Evolutionary conservation across 2,113 vertebrate species (phyloP).

Genomic region (Falco punctatus): DNA sequence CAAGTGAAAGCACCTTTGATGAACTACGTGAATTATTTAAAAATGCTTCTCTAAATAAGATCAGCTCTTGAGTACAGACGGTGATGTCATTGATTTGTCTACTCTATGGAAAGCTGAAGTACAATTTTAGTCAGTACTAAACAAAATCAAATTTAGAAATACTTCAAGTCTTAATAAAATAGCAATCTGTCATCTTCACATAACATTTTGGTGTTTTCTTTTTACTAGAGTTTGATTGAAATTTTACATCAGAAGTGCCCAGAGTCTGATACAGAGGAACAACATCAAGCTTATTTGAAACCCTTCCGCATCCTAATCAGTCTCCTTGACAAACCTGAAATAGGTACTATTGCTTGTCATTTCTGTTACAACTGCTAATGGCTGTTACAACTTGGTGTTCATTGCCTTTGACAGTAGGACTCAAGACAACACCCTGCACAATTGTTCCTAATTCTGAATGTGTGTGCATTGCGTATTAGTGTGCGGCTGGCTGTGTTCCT

Average conservation of each 20-base stretch:
- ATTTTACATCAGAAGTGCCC: conserved; percentile 87
- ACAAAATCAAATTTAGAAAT: background rate
- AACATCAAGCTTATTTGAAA: conserved; percentile 83
- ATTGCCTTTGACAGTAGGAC: background rate
- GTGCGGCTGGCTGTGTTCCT: background rate
- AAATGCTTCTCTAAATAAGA: background rate
- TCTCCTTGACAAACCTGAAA: conserved; percentile 95
- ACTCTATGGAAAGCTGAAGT: background rate
- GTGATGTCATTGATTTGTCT: background rate
- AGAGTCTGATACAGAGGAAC: conserved; percentile 78
- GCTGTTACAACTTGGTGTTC: background rate
- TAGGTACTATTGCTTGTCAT: conserved; percentile 76
- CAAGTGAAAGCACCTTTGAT: background rate
- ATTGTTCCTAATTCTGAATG: background rate
- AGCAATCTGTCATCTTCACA: accelerated
- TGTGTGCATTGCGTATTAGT: accelerated
- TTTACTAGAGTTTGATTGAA: conserved; percentile 82
- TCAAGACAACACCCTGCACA: background rate
- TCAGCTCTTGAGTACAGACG: background rate
- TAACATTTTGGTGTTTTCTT: background rate
- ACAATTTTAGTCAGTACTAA: background rate
- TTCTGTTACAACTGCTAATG: background rate
- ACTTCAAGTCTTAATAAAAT: background rate
- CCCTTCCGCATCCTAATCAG: conserved; percentile 93
- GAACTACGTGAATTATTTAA: conserved; percentile 18